Conservation (phyloP, 2,113 vertebrate species). For the Camarhynchus parvulus region DNA sequence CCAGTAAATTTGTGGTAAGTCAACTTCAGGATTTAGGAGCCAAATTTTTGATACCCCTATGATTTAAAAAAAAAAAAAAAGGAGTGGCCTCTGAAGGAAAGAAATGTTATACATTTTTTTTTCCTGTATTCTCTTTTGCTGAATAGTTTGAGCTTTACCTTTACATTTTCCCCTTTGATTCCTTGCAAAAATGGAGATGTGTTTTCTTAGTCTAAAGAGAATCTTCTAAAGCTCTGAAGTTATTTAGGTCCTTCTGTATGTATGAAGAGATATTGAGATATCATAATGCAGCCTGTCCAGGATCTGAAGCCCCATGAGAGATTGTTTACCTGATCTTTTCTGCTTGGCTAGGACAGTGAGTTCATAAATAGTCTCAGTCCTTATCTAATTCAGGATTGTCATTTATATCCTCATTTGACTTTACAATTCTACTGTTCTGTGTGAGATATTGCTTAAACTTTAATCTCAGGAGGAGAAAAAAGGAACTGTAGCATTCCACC, state of each 20-base stretch:
- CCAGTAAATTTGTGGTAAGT: not conserved
- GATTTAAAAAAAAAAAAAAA: not conserved
- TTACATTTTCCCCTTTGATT: not conserved
- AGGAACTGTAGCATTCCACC: not conserved
- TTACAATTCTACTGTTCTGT: not conserved
- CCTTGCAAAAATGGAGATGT: not conserved
- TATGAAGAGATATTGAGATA: not conserved
- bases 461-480: not conserved
- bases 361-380: not conserved
- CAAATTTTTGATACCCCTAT: accelerated
- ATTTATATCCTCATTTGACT: not conserved
- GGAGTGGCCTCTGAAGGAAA: not conserved
- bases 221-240: not conserved
- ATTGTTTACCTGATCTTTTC: not conserved
- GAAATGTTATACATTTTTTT: not conserved
- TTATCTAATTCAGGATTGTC: not conserved
- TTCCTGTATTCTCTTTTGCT: not conserved
- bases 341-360: not conserved
- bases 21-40: not conserved
- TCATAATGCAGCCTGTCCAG: not conserved
- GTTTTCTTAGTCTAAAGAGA: not conserved
- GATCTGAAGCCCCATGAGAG: not conserved
- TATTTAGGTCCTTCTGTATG: not conserved
- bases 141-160: not conserved
- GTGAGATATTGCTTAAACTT: not conserved